A percentile compares a stretch with the other conserved stretches of the same genome.
Evolutionary conservation across 2,888 invertebrate genomes (phyloP).

Genomic region (Carpatolechia fugitivella): DNA sequence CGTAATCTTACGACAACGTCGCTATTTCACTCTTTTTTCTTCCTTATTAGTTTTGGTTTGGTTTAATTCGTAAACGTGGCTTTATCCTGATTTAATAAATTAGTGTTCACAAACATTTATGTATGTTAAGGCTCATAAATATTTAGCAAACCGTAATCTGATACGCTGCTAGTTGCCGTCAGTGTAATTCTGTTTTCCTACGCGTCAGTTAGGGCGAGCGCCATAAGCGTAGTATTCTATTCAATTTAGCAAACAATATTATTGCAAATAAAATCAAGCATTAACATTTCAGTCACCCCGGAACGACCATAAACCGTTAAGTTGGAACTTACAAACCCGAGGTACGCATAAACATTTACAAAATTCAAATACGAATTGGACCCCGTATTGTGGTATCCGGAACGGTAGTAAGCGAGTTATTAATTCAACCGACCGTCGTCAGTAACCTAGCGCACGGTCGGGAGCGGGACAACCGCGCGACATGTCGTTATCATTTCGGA

Average conservation of each 20-base stretch:
- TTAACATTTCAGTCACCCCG: conserved; percentile 15
- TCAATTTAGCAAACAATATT: neutral
- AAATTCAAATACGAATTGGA: conserved; percentile 54
- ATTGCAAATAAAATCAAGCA: conserved; percentile 5
- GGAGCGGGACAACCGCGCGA: conserved; percentile 41
- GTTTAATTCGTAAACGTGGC: neutral
- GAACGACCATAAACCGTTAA: conserved; percentile 26
- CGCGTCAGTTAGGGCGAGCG: neutral
- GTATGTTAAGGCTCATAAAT: conserved; percentile 6
- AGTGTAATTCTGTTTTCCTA: conserved; percentile 4
- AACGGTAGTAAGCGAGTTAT: conserved; percentile 50
- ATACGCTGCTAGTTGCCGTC: neutral
- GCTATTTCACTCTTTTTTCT: conserved; percentile 32
- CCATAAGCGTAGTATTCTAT: neutral
- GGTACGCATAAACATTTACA: conserved; percentile 38
- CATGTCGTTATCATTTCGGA: conserved; percentile 67
- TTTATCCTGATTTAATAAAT: neutral
- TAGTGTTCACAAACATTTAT: neutral
- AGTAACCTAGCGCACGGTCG: conserved; percentile 42
- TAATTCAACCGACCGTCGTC: conserved; percentile 56
- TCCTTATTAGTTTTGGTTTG: neutral
- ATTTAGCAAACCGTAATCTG: conserved; percentile 5
- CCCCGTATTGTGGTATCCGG: conserved; percentile 45
- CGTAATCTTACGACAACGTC: conserved; percentile 61
- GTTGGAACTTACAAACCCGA: conserved; percentile 38